Evolutionary conservation across 2,113 vertebrate genomes (phyloP), one percentile per base, ranked within the genome.

Genomic region (Mixornis gularis): DNA sequence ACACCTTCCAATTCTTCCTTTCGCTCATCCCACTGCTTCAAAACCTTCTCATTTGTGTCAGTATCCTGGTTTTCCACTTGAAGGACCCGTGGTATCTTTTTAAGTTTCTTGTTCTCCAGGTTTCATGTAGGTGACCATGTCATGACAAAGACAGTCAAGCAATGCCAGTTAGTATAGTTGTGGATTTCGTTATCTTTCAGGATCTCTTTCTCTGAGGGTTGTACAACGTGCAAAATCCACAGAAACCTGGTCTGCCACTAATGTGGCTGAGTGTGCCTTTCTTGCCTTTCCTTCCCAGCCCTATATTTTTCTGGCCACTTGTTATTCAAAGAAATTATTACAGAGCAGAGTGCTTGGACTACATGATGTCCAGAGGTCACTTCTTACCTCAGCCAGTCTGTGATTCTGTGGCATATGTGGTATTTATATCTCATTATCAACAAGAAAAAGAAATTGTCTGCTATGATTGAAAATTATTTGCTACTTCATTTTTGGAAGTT

Each of bases 61-160:
- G n/a, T 66, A 52, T 19, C 13, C 22, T 12, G 7, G 2, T 22
- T 73, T 85, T 90, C 36, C 41, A 34, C 11, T 41, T 0, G 0
- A 41, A 76, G 32, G 14, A 56, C 38, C 3, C 0, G 1, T 58
- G 26, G 11, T 12, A 16, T 88, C 24, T 70, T 66, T 41, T 21
- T 25, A 38, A 62, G 16, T 18, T 80, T 58, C 48, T 79, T 62
- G 15, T 69, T 76, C 41, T 79, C 20, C 25, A 46, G 30, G 24
- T 53, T 60, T 90, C 21, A 4, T 6, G 10, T 64, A 60, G 41
- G 15, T 87, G 79, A 59, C 17, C 34, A 13, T 78, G 14, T 43
- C 4, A 26, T 86, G 59, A 70, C 63, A 26, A 53, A 44, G 22
- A 9, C 17, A 73, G 24, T 69, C 79, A 12, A 17, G 13, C 7